These are phyloP conservation scores for Spilosoma lubricipeda DNA, from an alignment of 2,888 invertebrate genomes.

Conservation along the genomic window DNA sequence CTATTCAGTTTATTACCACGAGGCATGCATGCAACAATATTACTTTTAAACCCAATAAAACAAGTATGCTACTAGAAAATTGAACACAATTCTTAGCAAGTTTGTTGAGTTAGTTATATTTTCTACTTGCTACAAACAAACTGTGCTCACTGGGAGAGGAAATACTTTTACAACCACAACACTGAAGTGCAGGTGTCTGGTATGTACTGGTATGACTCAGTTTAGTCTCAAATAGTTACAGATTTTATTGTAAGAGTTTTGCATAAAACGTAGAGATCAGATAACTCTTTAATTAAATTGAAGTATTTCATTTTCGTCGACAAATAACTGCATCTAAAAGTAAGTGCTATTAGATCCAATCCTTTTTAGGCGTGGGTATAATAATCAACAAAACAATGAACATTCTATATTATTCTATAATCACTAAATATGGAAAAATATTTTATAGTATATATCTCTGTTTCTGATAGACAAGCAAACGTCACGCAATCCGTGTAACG, in stretches of 20 bases:
- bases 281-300: slow-evolving; percentile 46
- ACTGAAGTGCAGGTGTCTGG: slow-evolving; percentile 38
- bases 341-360: slow-evolving; percentile 1
- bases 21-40: slow-evolving; percentile 35
- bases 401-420: slow-evolving; percentile 70
- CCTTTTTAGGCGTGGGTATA: slow-evolving; percentile 46
- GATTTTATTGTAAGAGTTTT: slow-evolving; percentile 54
- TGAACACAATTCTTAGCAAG: slow-evolving; percentile 42
- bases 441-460: slow-evolving; percentile 71
- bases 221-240: slow-evolving; percentile 48
- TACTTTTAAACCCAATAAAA: slow-evolving; percentile 39
- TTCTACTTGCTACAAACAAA: slow-evolving; percentile 47
- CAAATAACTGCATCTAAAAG: slow-evolving; percentile 41
- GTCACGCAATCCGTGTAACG: slow-evolving; percentile 70
- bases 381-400: slow-evolving; percentile 72
- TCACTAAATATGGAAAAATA: slow-evolving; percentile 73
- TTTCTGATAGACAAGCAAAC: slow-evolving; percentile 57
- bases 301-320: slow-evolving; percentile 39
- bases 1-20: slow-evolving; percentile 30
- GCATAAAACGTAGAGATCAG: slow-evolving; percentile 48
- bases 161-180: slow-evolving; percentile 35
- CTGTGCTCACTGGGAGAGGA: slow-evolving; percentile 41
- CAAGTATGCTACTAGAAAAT: slow-evolving; percentile 42
- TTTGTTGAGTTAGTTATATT: slow-evolving; percentile 50
- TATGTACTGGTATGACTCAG: slow-evolving; percentile 39